Conservation (phyloP, 2,797 vertebrate species). For the Dallia pectoralis region DNA sequence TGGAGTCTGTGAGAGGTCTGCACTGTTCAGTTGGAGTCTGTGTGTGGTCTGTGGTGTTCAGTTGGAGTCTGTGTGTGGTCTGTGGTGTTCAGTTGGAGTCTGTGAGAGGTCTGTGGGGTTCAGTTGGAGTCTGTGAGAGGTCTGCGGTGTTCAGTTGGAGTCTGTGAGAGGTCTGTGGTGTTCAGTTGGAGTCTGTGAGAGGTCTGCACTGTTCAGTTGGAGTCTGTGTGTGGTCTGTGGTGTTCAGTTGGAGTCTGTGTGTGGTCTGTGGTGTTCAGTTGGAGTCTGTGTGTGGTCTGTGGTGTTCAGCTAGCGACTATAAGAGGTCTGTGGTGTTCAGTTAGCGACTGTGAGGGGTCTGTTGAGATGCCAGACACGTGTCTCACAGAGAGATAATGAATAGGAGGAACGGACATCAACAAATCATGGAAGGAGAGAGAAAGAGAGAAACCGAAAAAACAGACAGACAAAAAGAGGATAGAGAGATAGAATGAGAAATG, state of each 20-base stretch:
- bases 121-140: background rate
- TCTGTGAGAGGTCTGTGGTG: slow-evolving; percentile 43
- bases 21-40: background rate
- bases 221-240: background rate
- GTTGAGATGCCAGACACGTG: background rate
- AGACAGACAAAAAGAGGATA: background rate
- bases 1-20: background rate
- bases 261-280: slow-evolving; percentile 23
- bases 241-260: slow-evolving; percentile 53
- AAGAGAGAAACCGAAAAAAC: no score
- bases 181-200: background rate
- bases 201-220: background rate
- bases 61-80: slow-evolving; percentile 55
- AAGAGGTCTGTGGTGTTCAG: background rate
- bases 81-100: background rate
- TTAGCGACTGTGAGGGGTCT: background rate
- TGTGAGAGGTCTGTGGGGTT: background rate
- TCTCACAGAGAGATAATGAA: slow-evolving; percentile 1
- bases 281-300: background rate
- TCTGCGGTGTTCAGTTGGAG: slow-evolving; percentile 43
- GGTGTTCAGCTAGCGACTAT: background rate
- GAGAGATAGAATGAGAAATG: background rate
- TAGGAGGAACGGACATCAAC: background rate
- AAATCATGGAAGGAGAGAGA: background rate
- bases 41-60: slow-evolving; percentile 4